Base-by-base conservation (phyloP, 2,888 invertebrate genomes). In the Sinodicranocentrus sp. region DNA sequence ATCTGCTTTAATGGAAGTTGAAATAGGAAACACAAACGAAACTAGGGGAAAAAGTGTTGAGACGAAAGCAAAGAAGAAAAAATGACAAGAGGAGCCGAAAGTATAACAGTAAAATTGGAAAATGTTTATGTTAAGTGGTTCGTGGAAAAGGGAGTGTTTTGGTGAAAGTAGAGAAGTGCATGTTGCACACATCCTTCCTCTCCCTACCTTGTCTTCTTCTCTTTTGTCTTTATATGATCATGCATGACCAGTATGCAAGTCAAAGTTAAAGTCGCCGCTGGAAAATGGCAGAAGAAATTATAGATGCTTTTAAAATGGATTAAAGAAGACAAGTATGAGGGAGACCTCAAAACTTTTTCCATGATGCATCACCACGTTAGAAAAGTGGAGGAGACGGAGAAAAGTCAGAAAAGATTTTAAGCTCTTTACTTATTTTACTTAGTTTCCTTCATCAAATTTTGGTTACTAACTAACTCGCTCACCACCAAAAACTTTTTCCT, bases 221-320 rank as follows among this genome's bases (percentile, higher is more conserved):
- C 48, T n/a, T 48, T 48, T 15, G 5, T 48, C 15, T 39, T 39
- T 6, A 39, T 44, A 48, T 67, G 26, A 44, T 48, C 57, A 70
- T 43, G 39, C 77, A 67, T 48, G 63, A 21, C 43, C 17, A 59
- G 44, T 8, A 61, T 63, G 54, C 79, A 10, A 52, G 48, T 71
- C 79, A 33, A 63, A 21, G 63, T 72, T 13, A 70, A 61, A 78
- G 68, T 70, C 59, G 54, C 61, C 70, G 33, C 79, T 26, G 44
- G 19, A 33, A 21, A 76, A 63, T 21, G 39, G 67, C 33, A 48
- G 48, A 28, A 48, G 21, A 52, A 52, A 79, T 79, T 79, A 67
- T 59, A 67, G 70, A 73, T 73, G 68, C 68, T 68, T 73, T 75
- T 75, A 75, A 82, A 82, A 65, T 28, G 82, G 71, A 82, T 82